Base-by-base conservation (phyloP, 2,797 vertebrate species). In the Cynopterus sphinx region DNA sequence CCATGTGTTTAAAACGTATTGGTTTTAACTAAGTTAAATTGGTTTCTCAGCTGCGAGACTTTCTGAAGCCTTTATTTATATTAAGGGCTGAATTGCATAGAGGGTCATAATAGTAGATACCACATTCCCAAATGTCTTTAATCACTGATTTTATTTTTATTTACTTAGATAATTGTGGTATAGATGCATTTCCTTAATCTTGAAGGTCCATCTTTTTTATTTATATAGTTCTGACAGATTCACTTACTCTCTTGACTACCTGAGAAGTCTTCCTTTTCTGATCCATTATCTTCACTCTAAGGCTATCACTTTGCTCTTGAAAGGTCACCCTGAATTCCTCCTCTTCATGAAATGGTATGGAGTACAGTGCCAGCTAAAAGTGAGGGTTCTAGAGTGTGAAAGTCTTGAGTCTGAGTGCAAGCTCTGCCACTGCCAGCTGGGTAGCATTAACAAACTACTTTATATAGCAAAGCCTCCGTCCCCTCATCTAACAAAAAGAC, bases 21-120 rank as follows among this genome's bases (percentile, higher is more conserved):
- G 19, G 15, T 78, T 90, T 81, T 92, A 85, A 82, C 24, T 49
- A 89, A 61, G 68, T 75, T 75, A 85, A 96, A 94, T 19, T 75
- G 26, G 11, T 49, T 95, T 94, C n/a, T 87, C 84, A 65, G 31
- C 68, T 82, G 33, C 55, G 77, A 49, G 43, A 19, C 43, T 95
- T 97, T 93, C 57, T 79, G n/a, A 39, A 89, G 53, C 2, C 73
- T 88, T 61, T 78, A 24, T 22, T 43, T 49, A 51, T 31, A 79
- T 12, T 36, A 36, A 94, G 13, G 87, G 82, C 41, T 85, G 55
- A 63, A 78, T 85, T 91, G 81, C 68, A 21, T 26, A 46, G 71
- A 87, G 10, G 10, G 28, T 17, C 17, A 39, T n/a, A 67, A 81
- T 11, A 68, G 26, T 13, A 77, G 46, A 70, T 28, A 22, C 4